Base-by-base conservation (phyloP, 1,140 invertebrate species). In the Drosophila burlai region DNA sequence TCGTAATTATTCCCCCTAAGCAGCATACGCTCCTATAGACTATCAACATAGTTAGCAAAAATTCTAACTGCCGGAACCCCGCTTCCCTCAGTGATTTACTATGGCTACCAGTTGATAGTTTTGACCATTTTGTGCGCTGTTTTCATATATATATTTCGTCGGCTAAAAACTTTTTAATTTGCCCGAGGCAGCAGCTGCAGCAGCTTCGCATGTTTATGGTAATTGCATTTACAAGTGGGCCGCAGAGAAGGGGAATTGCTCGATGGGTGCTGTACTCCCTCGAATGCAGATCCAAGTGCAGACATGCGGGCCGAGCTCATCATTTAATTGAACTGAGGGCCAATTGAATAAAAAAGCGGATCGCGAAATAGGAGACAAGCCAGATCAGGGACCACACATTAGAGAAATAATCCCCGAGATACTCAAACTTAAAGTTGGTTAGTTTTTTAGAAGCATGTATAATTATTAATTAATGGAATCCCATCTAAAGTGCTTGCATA, bases 141-240 rank as follows among this genome's bases (percentile, higher is more conserved):
- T 68, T 87, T 61, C 72, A 66, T 52, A 76, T 64, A 76, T 64
- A 29, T 29, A 75, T 75, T 74, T 75, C 36, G 69, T 75, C 16
- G 71, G 72, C 59, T 55, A 45, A 67, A 73, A 74, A 83, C 57
- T 77, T 87, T 87, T 80, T 87, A 80, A 87, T 83, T 83, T 71
- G 71, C 67, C 52, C 72, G 83, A 59, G 57, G 69, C 67, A 57
- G 64, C 83, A 81, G 77, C 77, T 81, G 74, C 81, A 63, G 63
- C 52, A 75, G 76, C 63, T 77, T 83, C 74, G 67, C 81, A 77
- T 89, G 85, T 84, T 83, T 83, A 87, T 84, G 85, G 74, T 87
- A 86, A 89, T 89, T 77, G 76, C 76, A 59, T 63, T 63, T 57
- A 52, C 66, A 52, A 66, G 63, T 71, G 29, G 68, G 36, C 52